phyloP scores from a whole-genome alignment of 2,113 vertebrate genomes.

The Smithornis capensis region DNA sequence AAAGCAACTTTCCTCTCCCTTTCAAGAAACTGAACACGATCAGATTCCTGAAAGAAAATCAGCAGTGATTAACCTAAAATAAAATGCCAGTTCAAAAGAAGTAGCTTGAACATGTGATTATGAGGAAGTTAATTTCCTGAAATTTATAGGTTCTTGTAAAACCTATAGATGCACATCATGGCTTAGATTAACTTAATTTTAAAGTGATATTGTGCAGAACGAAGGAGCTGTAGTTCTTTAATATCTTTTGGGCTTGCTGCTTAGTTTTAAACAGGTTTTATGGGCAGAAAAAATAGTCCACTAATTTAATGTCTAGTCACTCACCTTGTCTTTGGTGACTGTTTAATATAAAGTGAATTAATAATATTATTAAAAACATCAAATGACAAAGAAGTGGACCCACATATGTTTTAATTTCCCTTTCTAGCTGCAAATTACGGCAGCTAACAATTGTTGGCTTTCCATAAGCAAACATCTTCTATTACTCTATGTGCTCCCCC shows the following conservation, averaged over 20 bases:
- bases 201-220: constrained; percentile 13
- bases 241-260: constrained; percentile 12
- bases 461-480: background rate
- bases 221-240: background rate
- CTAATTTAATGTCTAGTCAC: background rate
- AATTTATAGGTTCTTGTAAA: constrained; percentile 63
- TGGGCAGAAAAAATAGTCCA: background rate
- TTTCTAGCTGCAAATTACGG: background rate
- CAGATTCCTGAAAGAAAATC: background rate
- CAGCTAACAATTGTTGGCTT: background rate
- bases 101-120: background rate
- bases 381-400: background rate
- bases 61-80: constrained; percentile 34
- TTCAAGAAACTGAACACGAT: background rate
- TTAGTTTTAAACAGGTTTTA: constrained; percentile 35
- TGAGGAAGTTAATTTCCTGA: constrained; percentile 61
- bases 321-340: background rate
- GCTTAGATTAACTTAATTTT: constrained; percentile 61
- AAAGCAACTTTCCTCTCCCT: background rate
- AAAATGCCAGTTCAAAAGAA: background rate
- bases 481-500: background rate
- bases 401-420: background rate
- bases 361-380: background rate
- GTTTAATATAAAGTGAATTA: background rate
- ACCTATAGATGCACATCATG: constrained; percentile 37